Evolutionary conservation across 2,797 vertebrate species (phyloP), one percentile per base, ranked within the genome.

Genomic region (Bradypus variegatus): DNA sequence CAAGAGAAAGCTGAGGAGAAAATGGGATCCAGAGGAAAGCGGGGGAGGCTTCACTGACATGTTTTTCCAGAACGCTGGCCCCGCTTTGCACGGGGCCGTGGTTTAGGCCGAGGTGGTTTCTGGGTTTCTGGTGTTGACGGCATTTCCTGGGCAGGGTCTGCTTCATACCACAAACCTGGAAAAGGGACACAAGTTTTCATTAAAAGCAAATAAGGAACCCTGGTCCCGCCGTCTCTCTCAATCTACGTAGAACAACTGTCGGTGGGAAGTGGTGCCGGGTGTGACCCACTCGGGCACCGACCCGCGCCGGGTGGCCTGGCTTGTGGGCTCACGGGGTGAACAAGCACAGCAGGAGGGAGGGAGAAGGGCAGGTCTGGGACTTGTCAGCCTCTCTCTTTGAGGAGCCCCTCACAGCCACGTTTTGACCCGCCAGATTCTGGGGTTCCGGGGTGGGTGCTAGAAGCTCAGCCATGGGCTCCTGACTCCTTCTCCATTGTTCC

Each of bases 51-150:
- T 8, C 14, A 19, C 75, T 1, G 10, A 18, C 0, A 7, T n/a
- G 41, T 16, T 13, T 50, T 53, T 79, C 48, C 0, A 1, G 38
- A 27, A n/a, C 25, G 1, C 15, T 33, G 3, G 73, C 48, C 58
- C 4, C 0, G 31, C 58, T 5, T 41, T 0, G 19, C 3, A 0
- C 14, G 31, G 8, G 79, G 38, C 3, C 13, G 0, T 31, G 79
- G 12, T 38, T 23, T 25, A 14, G 62, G 55, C 69, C 13, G 8
- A 23, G 8, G 36, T 33, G 33, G 19, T 41, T 5, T 58, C 8
- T 8, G 36, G 73, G 62, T 41, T 19, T 8, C 16, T 8, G 33
- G 29, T 19, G 10, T 6, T 0, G 13, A n/a, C 0, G 41, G 3
- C 16, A 2, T 14, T 36, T 41, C 81, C 75, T 6, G 15, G 5